Base-by-base conservation (phyloP, 1,140 invertebrate genomes). In the Pygmarrhopalites habei region DNA sequence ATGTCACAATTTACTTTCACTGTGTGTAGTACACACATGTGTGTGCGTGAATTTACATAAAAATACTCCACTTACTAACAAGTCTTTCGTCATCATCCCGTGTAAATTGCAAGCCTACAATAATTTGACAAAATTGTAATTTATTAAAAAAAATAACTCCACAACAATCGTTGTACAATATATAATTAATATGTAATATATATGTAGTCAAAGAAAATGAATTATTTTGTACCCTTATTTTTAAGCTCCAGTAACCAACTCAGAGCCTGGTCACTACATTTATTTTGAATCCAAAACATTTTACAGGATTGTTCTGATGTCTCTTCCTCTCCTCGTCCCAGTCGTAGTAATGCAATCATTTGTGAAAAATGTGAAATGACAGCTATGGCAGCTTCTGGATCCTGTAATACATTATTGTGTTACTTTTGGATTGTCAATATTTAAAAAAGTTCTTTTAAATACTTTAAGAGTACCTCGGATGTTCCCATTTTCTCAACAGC, bases 231-330 rank as follows among this genome's bases (percentile, higher is more conserved):
- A 60, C 58, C 62, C 60, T 59, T 58, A 53, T 58, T 46, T 61
- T 66, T 53, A 1, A 66, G 26, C 26, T 58, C 35, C 41, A 65
- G 64, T 26, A 71, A 51, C 69, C 69, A 71, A 28, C 58, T 62
- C 14, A 68, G 53, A 29, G 62, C 69, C 56, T 49, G 46, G 15
- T 68, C 69, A 1, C 60, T 64, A 47, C 69, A 71, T 29, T 62
- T 28, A 51, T 71, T 63, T 32, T 64, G 46, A 14, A 68, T 53
- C 69, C 69, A 71, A 68, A 71, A 68, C 19, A 14, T 21, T 58
- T 66, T 71, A 21, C 62, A 65, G 17, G 47, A 44, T 32, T 62
- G 56, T 21, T 65, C 60, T 0, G 65, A 15, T 23, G 23, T 35
- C 15, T 28, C 15, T 21, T 43, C 26, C 30, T 68, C 66, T n/a